A percentile compares a stretch with the other conserved stretches of the same genome.
Evolutionary conservation across 2,888 invertebrate species (phyloP).

Genomic region (Apodemia zela): DNA sequence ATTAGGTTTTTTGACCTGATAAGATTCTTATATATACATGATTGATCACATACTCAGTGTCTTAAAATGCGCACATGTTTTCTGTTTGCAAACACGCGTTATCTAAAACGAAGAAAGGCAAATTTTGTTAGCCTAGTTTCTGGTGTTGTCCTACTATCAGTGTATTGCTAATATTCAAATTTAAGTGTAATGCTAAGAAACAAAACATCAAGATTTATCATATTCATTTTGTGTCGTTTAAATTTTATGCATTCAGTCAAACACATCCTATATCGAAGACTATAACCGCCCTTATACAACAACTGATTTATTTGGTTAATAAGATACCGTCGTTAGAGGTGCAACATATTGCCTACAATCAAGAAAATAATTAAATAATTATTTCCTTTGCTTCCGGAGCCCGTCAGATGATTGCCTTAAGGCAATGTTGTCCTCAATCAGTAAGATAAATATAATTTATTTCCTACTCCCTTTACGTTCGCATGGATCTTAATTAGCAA

Average conservation of each 20-base stretch:
- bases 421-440: slow-evolving; percentile 13
- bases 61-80: slow-evolving; percentile 1
- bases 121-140: slow-evolving; percentile 3
- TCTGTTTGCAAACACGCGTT: slow-evolving; percentile 11
- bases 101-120: background rate
- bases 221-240: no score
- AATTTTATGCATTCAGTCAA: no score
- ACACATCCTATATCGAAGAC: no score
- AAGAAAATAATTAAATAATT: slow-evolving; percentile 9
- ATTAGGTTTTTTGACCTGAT: no score
- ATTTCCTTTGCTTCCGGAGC: background rate
- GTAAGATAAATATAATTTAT: slow-evolving; percentile 14
- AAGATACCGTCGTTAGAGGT: background rate
- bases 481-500: slow-evolving; percentile 1
- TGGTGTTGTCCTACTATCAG: background rate
- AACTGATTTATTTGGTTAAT: no score
- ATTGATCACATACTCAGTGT: background rate
- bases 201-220: no score
- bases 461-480: slow-evolving; percentile 9
- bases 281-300: no score
- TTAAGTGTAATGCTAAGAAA: no score
- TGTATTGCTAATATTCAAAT: background rate
- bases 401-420: slow-evolving; percentile 4
- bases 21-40: background rate
- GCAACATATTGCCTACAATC: background rate